Evolutionary conservation across 2,113 vertebrate genomes (phyloP).

Genomic region (Notechis scutatus): DNA sequence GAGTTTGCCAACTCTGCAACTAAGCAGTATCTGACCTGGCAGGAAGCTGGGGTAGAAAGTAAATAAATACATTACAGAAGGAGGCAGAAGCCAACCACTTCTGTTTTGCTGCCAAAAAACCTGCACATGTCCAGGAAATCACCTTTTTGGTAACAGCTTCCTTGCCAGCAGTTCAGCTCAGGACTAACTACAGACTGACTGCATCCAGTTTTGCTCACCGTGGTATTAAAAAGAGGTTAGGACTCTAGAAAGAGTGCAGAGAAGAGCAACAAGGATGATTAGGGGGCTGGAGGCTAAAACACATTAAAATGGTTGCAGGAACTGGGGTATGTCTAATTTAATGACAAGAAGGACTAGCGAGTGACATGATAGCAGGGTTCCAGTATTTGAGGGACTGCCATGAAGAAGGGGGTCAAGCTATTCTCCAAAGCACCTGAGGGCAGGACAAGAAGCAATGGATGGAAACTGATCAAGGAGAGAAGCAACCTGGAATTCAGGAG

Average conservation of each 20-base stretch:
- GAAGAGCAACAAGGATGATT: neutral
- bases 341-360: neutral
- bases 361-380: accelerated
- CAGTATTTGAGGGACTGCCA: neutral
- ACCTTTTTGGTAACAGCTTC: neutral
- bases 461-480: neutral
- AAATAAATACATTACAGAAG: neutral
- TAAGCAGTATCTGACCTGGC: neutral
- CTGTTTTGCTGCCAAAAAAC: neutral
- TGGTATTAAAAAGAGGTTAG: neutral
- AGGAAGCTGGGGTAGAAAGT: neutral
- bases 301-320: neutral
- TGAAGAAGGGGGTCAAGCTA: neutral
- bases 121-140: neutral
- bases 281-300: neutral
- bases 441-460: neutral
- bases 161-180: neutral
- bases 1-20: neutral
- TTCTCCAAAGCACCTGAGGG: neutral
- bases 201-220: neutral
- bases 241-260: neutral
- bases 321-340: neutral
- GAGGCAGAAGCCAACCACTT: neutral
- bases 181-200: neutral
- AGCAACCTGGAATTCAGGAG: neutral